phyloP scores from a whole-genome alignment of 2,113 vertebrate genomes.

The Hipposideros armiger region DNA sequence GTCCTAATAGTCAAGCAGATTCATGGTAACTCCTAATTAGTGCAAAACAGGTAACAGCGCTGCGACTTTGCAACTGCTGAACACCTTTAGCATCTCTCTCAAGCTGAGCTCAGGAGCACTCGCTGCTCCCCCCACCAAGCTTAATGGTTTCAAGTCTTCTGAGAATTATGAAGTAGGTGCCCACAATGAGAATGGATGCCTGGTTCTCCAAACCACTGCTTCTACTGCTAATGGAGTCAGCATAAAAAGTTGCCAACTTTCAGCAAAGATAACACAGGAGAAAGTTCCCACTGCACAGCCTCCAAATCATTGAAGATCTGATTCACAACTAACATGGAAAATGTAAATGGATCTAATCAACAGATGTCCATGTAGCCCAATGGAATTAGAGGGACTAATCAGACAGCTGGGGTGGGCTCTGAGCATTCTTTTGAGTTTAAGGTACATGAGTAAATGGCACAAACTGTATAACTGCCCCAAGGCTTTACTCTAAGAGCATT shows the following conservation, averaged over 20 bases:
- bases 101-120: conserved; percentile 62
- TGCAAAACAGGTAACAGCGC: conserved; percentile 76
- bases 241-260: neutral
- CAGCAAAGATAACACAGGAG: neutral
- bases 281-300: neutral
- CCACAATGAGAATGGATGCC: conserved; percentile 11
- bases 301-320: neutral
- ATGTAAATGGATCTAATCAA: neutral
- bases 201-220: neutral
- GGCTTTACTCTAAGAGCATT: neutral
- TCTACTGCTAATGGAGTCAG: neutral
- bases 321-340: neutral
- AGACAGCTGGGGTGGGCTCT: neutral
- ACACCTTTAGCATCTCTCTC: conserved; percentile 50
- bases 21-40: conserved; percentile 85
- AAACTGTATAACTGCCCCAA: neutral
- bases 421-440: neutral
- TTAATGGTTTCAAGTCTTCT: conserved; percentile 70
- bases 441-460: neutral
- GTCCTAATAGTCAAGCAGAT: conserved; percentile 84
- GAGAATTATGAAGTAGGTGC: conserved; percentile 44
- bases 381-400: neutral
- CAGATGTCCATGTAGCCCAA: neutral
- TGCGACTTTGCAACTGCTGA: conserved; percentile 10
- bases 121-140: conserved; percentile 70